These are phyloP conservation scores for Muricea muricata DNA, from an alignment of 92 coral and sea anemone species.

Conservation along the genomic window DNA sequence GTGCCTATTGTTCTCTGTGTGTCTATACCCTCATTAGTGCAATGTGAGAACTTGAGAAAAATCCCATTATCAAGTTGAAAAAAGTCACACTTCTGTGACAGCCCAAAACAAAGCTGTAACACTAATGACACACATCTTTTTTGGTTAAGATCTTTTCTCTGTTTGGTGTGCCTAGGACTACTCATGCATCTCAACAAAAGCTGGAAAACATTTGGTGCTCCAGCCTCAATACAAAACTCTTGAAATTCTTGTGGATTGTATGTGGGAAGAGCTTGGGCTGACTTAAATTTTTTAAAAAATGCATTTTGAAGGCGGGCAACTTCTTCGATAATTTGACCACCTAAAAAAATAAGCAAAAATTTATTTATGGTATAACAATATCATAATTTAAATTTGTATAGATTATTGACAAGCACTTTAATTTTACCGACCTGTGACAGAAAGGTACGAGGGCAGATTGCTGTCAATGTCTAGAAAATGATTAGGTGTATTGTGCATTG, in stretches of 20 bases:
- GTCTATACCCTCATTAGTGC: conserved; percentile 62
- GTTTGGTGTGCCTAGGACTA: background rate
- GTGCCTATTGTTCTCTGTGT: conserved; percentile 57
- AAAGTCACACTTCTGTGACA: too few species aligned
- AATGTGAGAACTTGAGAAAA: background rate
- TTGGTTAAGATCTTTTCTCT: background rate
- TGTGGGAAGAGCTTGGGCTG: background rate
- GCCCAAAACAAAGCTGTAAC: conserved; percentile 9
- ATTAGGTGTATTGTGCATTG: background rate
- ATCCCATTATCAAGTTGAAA: conserved; percentile 12
- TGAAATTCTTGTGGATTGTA: background rate
- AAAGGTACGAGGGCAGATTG: background rate
- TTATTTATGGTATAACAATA: background rate
- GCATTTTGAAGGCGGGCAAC: conserved; percentile 30
- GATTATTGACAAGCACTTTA: background rate
- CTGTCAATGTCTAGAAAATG: background rate
- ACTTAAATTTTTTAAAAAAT: background rate
- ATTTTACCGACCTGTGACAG: background rate
- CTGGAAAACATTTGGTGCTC: conserved; percentile 11
- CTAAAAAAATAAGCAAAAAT: background rate
- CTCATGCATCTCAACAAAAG: conserved; percentile 4
- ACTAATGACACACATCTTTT: background rate
- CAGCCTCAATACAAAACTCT: conserved; percentile 6
- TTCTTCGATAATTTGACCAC: background rate
- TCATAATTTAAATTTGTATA: too few species aligned